These are phyloP conservation scores for Paramormyrops kingsleyae DNA, from an alignment of 2,113 vertebrate genomes.

Conservation along the genomic window DNA sequence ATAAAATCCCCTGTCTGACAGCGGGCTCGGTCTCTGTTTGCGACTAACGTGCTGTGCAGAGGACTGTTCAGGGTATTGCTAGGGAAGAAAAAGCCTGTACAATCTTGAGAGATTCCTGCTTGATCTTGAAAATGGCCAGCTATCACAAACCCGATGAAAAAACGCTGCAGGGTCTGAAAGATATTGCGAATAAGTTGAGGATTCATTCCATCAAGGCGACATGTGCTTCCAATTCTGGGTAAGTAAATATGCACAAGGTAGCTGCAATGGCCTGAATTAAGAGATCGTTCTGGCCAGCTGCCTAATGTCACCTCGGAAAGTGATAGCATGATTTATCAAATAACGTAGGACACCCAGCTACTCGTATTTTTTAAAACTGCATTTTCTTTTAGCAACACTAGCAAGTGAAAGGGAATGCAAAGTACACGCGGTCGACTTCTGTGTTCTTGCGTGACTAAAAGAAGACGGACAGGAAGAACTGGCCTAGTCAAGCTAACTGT, in stretches of 20 bases:
- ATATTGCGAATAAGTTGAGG: constrained; percentile 68
- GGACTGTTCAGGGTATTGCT: not conserved
- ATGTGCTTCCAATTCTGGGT: constrained; percentile 69
- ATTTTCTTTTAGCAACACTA: not conserved
- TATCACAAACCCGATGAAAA: constrained; percentile 66
- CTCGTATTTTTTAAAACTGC: not conserved
- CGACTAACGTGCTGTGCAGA: not conserved
- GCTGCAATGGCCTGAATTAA: not conserved
- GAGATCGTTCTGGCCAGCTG: not conserved
- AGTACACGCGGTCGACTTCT: not conserved
- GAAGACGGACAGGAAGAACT: not conserved
- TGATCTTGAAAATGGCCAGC: constrained; percentile 37
- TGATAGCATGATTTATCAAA: not conserved
- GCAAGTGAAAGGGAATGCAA: not conserved
- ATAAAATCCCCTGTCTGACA: not conserved
- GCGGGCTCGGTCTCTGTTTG: not conserved
- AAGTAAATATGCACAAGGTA: constrained; percentile 25
- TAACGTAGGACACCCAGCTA: not conserved
- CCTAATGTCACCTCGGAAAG: not conserved
- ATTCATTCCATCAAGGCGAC: constrained; percentile 68
- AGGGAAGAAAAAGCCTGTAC: not conserved
- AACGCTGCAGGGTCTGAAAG: constrained; percentile 68
- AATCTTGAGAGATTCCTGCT: not conserved
- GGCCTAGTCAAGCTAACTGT: not conserved
- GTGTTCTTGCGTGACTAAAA: not conserved